phyloP scores from a whole-genome alignment of 2,113 vertebrate species.

The Herpetotheres cachinnans region DNA sequence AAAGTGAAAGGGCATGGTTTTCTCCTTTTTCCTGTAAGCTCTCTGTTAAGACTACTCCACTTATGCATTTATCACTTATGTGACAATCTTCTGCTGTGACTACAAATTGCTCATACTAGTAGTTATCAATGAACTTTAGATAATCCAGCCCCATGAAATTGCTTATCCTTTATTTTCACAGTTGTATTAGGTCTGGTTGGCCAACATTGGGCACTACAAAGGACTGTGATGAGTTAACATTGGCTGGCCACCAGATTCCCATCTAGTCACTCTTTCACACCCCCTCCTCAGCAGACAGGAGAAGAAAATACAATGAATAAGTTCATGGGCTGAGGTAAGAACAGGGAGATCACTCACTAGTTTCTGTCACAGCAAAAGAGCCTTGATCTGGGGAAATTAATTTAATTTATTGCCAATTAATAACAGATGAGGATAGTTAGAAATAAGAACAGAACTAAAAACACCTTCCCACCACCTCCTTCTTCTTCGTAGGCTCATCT shows the following conservation, averaged over 20 bases:
- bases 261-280: not conserved
- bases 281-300: not conserved
- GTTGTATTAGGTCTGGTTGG: not conserved
- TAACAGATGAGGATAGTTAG: not conserved
- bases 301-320: not conserved
- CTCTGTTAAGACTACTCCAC: not conserved
- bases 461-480: accelerated
- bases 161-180: not conserved
- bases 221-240: not conserved
- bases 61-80: not conserved
- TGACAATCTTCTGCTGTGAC: not conserved
- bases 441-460: not conserved
- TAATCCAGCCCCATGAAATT: not conserved
- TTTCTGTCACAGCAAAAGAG: not conserved
- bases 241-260: not conserved
- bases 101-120: not conserved
- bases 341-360: not conserved
- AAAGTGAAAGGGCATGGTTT: not conserved
- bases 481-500: not conserved
- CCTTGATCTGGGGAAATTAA: not conserved
- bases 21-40: not conserved
- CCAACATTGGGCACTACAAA: not conserved
- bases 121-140: not conserved
- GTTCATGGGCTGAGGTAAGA: not conserved
- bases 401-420: not conserved